Evolutionary conservation across 2,797 vertebrate species (phyloP).

Genomic region (Heteromormyrus szaboi): DNA sequence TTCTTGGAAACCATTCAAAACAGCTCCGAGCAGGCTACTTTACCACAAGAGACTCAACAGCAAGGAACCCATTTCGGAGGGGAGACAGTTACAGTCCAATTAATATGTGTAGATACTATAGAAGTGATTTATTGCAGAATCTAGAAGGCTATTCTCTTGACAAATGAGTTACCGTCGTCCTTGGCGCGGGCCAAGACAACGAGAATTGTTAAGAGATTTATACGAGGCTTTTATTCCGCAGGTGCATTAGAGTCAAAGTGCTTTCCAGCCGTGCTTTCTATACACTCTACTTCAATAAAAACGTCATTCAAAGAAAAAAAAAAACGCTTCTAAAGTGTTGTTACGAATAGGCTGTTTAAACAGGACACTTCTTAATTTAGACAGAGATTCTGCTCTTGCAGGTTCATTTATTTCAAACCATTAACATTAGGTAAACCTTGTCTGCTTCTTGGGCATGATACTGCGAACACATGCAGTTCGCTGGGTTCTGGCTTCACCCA

Average conservation of each 20-base stretch:
- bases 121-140: constrained; percentile 57
- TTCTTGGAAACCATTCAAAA: constrained; percentile 53
- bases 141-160: constrained; percentile 40
- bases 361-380: constrained; percentile 31
- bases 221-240: constrained; percentile 37
- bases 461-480: neutral
- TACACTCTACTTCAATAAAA: constrained; percentile 47
- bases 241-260: constrained; percentile 32
- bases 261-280: constrained; percentile 30
- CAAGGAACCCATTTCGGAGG: constrained; percentile 11
- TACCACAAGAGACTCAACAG: constrained; percentile 32
- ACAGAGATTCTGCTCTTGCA: constrained; percentile 44
- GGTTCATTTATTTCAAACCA: neutral
- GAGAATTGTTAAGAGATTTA: constrained; percentile 49
- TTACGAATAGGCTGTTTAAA: constrained; percentile 35
- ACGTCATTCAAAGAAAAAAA: constrained; percentile 43
- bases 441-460: neutral
- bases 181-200: constrained; percentile 49
- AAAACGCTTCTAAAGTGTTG: constrained; percentile 29
- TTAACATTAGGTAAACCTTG: constrained; percentile 10
- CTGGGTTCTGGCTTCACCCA: neutral
- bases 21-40: constrained; percentile 39
- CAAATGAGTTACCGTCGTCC: constrained; percentile 43
- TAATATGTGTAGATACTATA: constrained; percentile 53
- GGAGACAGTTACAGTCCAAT: constrained; percentile 57